phyloP scores from a whole-genome alignment of 2,797 vertebrate genomes.

The Alca torda region DNA sequence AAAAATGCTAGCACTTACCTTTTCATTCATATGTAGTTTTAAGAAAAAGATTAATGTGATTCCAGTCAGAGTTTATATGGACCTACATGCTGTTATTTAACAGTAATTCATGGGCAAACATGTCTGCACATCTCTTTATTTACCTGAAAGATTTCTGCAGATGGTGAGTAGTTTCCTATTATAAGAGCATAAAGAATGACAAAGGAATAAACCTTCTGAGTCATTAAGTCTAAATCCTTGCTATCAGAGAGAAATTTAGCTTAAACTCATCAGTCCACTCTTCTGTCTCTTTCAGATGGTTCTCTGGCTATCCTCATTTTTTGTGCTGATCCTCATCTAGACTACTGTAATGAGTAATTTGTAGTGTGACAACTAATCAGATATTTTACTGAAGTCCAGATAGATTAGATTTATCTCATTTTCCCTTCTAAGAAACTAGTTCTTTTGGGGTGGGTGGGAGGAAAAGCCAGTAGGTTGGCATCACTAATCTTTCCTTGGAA shows the following conservation, averaged over 20 bases:
- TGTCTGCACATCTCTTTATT: background rate
- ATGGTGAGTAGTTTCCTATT: background rate
- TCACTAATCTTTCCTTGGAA: background rate
- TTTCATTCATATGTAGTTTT: slow-evolving; percentile 19
- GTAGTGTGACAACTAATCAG: background rate
- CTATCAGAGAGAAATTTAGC: background rate
- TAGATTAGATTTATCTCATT: slow-evolving; percentile 7
- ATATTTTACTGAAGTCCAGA: background rate
- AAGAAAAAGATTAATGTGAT: background rate
- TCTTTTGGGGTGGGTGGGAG: accelerated
- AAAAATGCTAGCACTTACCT: slow-evolving; percentile 56
- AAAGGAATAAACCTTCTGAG: background rate
- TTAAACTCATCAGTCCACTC: background rate
- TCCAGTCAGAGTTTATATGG: background rate
- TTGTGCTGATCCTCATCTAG: background rate
- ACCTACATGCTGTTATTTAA: background rate
- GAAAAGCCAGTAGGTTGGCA: background rate
- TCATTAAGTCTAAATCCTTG: background rate
- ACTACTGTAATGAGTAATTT: background rate
- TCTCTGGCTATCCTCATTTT: background rate
- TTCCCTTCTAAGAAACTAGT: background rate
- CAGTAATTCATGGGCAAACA: background rate
- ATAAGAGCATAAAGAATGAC: background rate
- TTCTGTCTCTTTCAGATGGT: background rate
- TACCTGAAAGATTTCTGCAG: background rate